Conservation (phyloP, 2,797 vertebrate genomes). For the Paratrypauchen microcephalus region DNA sequence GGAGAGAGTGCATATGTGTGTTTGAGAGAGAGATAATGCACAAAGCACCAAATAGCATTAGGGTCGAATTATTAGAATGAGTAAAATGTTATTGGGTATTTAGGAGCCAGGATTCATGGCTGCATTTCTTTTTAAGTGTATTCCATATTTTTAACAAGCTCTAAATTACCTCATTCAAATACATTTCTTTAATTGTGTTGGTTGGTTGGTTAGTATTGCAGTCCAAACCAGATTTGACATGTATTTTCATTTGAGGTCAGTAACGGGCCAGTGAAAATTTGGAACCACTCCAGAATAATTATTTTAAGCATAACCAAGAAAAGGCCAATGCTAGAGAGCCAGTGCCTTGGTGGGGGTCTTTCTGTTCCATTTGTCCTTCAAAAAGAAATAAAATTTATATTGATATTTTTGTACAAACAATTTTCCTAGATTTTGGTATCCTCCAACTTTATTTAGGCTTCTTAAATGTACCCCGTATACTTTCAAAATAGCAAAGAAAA, state of each 20-base stretch:
- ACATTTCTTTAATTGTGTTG: background rate
- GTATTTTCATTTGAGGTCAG: background rate
- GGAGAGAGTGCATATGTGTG: conserved; percentile 34
- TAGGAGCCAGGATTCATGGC: conserved; percentile 17
- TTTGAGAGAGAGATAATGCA: conserved; percentile 24
- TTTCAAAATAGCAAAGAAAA: conserved; percentile 11
- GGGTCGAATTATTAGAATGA: conserved; percentile 33
- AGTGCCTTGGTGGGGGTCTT: background rate
- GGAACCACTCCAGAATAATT: too few species aligned
- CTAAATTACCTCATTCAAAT: conserved; percentile 3
- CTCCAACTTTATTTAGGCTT: background rate
- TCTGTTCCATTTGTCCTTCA: background rate
- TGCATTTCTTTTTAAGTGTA: conserved; percentile 5
- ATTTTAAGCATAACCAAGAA: background rate
- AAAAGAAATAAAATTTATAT: too few species aligned
- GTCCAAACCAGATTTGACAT: background rate
- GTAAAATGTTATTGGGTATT: conserved; percentile 26
- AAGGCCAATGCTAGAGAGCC: background rate
- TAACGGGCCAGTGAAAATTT: background rate
- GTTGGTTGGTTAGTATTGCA: background rate
- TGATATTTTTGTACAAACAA: background rate
- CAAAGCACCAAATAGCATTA: conserved; percentile 37
- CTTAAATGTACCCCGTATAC: background rate
- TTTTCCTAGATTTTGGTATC: background rate
- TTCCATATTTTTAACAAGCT: conserved; percentile 1